Evolutionary conservation across 2,113 vertebrate species (phyloP).

Genomic region (Lutjanus erythropterus): DNA sequence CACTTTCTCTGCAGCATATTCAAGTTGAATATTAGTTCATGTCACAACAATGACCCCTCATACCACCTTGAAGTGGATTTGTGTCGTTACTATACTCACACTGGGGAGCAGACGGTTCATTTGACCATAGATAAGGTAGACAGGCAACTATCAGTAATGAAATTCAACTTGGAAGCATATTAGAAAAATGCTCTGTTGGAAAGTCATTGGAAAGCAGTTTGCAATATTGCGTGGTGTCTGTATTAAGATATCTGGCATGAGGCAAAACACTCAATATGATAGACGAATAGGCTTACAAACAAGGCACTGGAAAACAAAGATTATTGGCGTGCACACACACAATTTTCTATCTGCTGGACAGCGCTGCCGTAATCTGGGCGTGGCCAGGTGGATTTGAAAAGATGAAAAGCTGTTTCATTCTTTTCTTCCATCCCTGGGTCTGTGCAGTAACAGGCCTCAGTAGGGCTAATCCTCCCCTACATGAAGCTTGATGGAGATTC

Average conservation of each 20-base stretch:
- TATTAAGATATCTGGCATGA: constrained; percentile 20
- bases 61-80: constrained; percentile 12
- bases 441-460: constrained; percentile 34
- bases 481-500: constrained; percentile 47
- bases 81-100: neutral
- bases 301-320: constrained; percentile 8
- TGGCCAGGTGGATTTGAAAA: constrained; percentile 49
- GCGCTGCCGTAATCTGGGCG: constrained; percentile 26
- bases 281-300: constrained; percentile 14
- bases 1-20: neutral
- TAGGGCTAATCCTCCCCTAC: constrained; percentile 46
- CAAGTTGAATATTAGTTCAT: neutral
- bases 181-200: constrained; percentile 1
- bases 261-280: constrained; percentile 4
- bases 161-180: constrained; percentile 48
- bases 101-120: neutral
- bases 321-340: constrained; percentile 1
- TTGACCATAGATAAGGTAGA: constrained; percentile 22
- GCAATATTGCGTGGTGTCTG: constrained; percentile 9
- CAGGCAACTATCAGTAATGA: constrained; percentile 41
- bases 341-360: neutral
- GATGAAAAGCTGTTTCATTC: constrained; percentile 45
- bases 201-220: constrained; percentile 36
- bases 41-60: constrained; percentile 5
- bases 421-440: constrained; percentile 1